These are phyloP conservation scores for Platypus cylindrus DNA, from an alignment of 2,888 invertebrate genomes.

Conservation along the genomic window DNA sequence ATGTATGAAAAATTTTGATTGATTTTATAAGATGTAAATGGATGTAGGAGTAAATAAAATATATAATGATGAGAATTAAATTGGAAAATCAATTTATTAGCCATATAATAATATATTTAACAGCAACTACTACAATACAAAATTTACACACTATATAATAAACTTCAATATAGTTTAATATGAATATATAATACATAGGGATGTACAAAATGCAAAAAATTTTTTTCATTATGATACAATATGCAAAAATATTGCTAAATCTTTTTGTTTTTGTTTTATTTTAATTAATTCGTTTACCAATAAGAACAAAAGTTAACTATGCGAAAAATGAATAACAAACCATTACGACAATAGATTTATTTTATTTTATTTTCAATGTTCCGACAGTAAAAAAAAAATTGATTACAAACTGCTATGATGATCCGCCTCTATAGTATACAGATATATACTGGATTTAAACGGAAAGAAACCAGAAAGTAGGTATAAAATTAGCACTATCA, in stretches of 20 bases:
- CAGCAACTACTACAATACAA: constrained; percentile 64
- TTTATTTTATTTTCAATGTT: no score
- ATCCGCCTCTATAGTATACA: no score
- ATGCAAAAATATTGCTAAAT: constrained; percentile 42
- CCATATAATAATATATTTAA: constrained; percentile 62
- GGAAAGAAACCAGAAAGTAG: no score
- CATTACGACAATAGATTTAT: no score
- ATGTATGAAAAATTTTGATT: no score
- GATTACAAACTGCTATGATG: no score
- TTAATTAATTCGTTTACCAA: constrained; percentile 32
- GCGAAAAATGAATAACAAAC: constrained; percentile 25
- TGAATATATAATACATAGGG: constrained; percentile 40
- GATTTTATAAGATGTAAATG: no score
- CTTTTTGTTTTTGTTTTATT: no score
- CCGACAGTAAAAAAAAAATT: no score
- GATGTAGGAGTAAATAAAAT: not conserved
- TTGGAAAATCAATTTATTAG: constrained; percentile 48
- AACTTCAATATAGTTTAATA: constrained; percentile 44
- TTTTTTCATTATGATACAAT: constrained; percentile 37
- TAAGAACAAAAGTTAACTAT: constrained; percentile 31
- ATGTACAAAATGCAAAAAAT: constrained; percentile 33
- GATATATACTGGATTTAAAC: no score
- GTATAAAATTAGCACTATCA: no score
- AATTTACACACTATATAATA: constrained; percentile 56
- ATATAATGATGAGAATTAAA: constrained; percentile 8